Evolutionary conservation across 2,888 invertebrate genomes (phyloP).

Genomic region (Tyria jacobaeae): DNA sequence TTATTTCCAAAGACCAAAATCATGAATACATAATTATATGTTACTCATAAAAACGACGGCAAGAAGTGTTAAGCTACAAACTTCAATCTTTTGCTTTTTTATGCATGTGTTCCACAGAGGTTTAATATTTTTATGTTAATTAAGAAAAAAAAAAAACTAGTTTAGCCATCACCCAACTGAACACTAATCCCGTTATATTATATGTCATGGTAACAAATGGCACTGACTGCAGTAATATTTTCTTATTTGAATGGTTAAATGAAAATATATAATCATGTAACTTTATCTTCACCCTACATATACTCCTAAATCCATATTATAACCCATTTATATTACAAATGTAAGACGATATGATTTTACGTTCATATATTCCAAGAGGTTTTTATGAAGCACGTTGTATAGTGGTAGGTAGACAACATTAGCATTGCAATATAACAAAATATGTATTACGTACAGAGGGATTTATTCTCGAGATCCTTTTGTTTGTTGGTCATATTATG

Average conservation of each 20-base stretch:
- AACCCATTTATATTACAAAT: slow-evolving; percentile 30
- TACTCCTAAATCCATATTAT: slow-evolving; percentile 29
- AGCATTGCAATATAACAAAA: not conserved
- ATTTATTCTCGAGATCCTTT: slow-evolving; percentile 4
- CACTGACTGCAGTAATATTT: slow-evolving; percentile 7
- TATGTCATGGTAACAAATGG: not conserved
- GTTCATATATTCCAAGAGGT: slow-evolving; percentile 36
- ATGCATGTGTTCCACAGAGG: no score
- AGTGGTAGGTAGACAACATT: slow-evolving; percentile 17
- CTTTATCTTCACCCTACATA: slow-evolving; percentile 27
- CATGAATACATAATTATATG: no score
- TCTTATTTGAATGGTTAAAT: slow-evolving; percentile 24
- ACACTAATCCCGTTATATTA: not conserved
- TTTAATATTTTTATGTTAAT: no score
- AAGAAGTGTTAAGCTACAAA: no score
- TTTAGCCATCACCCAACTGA: no score
- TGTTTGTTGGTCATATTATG: slow-evolving; percentile 4
- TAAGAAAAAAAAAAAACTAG: no score
- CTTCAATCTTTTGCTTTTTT: no score
- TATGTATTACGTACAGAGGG: not conserved
- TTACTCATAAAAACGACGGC: no score
- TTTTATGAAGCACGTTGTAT: slow-evolving; percentile 15
- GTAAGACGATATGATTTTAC: slow-evolving; percentile 41
- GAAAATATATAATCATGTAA: slow-evolving; percentile 26
- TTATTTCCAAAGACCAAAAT: no score